These are phyloP conservation scores for Dreissena rostriformis DNA, from an alignment of 1,140 invertebrate genomes.

Conservation along the genomic window DNA sequence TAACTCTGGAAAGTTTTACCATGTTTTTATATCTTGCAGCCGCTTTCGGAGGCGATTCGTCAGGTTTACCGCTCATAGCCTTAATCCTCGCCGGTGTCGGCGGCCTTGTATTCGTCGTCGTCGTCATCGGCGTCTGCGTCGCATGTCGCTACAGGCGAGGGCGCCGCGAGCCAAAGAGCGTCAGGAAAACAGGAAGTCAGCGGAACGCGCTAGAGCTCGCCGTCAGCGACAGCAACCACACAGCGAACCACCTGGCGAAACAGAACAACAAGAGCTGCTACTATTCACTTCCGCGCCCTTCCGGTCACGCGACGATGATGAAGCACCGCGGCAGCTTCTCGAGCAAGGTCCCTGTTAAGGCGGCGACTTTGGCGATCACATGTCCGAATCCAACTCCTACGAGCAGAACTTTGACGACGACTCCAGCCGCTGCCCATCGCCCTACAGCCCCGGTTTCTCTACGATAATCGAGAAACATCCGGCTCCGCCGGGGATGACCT, in stretches of 20 bases:
- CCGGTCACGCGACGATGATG: slow-evolving; percentile 58
- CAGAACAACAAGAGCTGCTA: slow-evolving; percentile 45
- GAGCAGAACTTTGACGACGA: slow-evolving; percentile 64
- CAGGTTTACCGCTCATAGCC: slow-evolving; percentile 55
- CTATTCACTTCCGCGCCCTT: slow-evolving; percentile 29
- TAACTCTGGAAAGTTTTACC: no score
- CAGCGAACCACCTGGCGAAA: slow-evolving; percentile 38
- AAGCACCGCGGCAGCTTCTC: slow-evolving; percentile 53
- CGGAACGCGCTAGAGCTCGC: slow-evolving; percentile 51
- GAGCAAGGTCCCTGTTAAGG: slow-evolving; percentile 49
- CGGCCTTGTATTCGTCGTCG: slow-evolving; percentile 61
- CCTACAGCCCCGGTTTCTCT: slow-evolving; percentile 53
- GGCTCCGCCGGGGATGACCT: slow-evolving; percentile 50
- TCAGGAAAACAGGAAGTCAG: slow-evolving; percentile 46
- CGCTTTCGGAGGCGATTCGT: neutral
- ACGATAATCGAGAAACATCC: slow-evolving; percentile 53
- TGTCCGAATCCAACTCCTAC: slow-evolving; percentile 64
- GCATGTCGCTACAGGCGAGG: slow-evolving; percentile 56
- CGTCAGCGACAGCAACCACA: slow-evolving; percentile 52
- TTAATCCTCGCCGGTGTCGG: slow-evolving; percentile 65
- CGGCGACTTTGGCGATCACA: slow-evolving; percentile 49
- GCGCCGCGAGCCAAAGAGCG: slow-evolving; percentile 36
- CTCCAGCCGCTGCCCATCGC: slow-evolving; percentile 50
- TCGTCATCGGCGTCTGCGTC: slow-evolving; percentile 64
- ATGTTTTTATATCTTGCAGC: slow-evolving; percentile 31